These are phyloP conservation scores for Muscidifurax raptorellus DNA, from an alignment of 1,140 invertebrate genomes.

Conservation along the genomic window DNA sequence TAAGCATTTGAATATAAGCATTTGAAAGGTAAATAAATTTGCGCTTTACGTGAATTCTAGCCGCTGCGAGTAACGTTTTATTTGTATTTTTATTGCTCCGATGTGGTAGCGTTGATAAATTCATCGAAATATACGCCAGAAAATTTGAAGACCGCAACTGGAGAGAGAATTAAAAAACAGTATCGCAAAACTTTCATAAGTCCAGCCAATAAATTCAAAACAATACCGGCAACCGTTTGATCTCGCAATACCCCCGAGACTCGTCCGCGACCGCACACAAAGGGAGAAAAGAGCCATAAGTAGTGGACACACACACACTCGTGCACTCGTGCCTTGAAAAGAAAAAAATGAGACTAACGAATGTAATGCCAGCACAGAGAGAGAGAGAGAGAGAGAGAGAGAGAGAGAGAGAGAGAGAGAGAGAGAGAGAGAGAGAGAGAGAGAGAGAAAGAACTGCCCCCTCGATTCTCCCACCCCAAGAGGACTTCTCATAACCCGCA, in stretches of 20 bases:
- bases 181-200: constrained; percentile 7
- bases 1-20: no score
- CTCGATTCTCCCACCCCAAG: constrained; percentile 35
- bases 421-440: no score
- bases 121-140: no score
- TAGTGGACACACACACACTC: constrained; percentile 18
- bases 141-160: no score
- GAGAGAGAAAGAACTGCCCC: neutral
- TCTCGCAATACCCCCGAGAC: constrained; percentile 32
- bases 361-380: constrained; percentile 56
- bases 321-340: neutral
- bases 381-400: no score
- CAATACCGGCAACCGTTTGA: constrained; percentile 37
- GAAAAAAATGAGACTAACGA: constrained; percentile 60
- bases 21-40: constrained; percentile 7
- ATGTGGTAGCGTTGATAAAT: no score
- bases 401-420: no score
- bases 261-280: neutral
- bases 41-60: no score
- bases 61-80: no score
- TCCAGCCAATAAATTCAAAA: constrained; percentile 24
- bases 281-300: constrained; percentile 47
- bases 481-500: constrained; percentile 59
- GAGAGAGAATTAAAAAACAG: neutral
- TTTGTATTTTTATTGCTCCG: no score